Conservation (phyloP, 2,797 vertebrate species). For the Danio jaintianensis region DNA sequence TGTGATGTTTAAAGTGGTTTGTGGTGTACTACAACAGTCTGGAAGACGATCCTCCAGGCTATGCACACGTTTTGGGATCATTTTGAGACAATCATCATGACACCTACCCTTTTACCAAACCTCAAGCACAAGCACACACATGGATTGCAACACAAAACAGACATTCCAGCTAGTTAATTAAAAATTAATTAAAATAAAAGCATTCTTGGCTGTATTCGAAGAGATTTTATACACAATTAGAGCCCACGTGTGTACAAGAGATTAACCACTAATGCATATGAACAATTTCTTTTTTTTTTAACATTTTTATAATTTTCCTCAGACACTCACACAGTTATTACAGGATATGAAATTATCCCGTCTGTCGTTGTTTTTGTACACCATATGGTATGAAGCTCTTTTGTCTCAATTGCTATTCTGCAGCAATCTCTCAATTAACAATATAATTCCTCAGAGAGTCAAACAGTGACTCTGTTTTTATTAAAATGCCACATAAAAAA, state of each 20-base stretch:
- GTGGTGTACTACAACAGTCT: constrained; percentile 33
- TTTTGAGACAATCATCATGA: constrained; percentile 35
- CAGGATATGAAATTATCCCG: background rate
- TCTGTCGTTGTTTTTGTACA: background rate
- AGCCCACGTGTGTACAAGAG: background rate
- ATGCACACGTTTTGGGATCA: constrained; percentile 26
- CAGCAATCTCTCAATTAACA: background rate
- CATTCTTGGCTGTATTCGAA: background rate
- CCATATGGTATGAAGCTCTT: background rate
- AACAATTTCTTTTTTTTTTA: background rate
- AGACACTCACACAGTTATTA: background rate
- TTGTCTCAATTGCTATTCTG: background rate
- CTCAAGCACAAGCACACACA: constrained; percentile 37
- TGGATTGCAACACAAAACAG: constrained; percentile 31
- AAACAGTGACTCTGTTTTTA: background rate
- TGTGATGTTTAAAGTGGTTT: constrained; percentile 42
- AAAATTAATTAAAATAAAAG: background rate
- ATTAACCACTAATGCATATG: background rate
- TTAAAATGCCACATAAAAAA: background rate
- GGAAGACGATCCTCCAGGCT: constrained; percentile 33
- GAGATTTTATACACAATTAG: background rate
- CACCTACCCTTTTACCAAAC: constrained; percentile 19
- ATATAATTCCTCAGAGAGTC: background rate
- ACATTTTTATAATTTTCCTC: background rate
- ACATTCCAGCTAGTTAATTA: constrained; percentile 50